These are phyloP conservation scores for Syrrhaptes paradoxus DNA, from an alignment of 2,113 vertebrate genomes.

Conservation along the genomic window DNA sequence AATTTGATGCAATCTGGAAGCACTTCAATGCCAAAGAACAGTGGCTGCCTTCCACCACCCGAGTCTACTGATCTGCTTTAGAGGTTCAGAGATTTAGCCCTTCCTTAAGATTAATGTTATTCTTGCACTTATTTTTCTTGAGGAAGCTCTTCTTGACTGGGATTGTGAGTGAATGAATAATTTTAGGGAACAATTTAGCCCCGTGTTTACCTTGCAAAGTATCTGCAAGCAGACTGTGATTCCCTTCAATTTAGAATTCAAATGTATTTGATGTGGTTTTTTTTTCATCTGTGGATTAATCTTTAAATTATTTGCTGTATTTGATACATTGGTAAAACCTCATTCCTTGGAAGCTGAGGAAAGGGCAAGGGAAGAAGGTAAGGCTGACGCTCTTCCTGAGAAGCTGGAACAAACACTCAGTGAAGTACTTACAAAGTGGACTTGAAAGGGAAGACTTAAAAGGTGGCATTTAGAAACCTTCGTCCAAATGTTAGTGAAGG, in stretches of 20 bases:
- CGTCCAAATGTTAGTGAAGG: neutral
- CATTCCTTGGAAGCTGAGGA: neutral
- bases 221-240: neutral
- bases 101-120: neutral
- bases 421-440: neutral
- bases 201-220: neutral
- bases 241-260: neutral
- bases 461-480: neutral
- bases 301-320: neutral
- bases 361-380: neutral
- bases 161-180: neutral
- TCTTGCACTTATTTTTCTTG: neutral
- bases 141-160: neutral
- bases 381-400: neutral
- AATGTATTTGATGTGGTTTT: neutral
- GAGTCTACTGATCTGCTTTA: neutral
- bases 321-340: neutral
- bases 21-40: slow-evolving; percentile 25
- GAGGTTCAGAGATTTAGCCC: neutral
- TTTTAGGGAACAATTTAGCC: neutral
- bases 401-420: neutral
- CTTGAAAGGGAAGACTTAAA: neutral
- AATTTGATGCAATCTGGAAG: slow-evolving; percentile 53
- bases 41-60: neutral
- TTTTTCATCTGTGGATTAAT: neutral